phyloP scores from a whole-genome alignment of 2,113 vertebrate genomes.

The Atlantisia rogersi region DNA sequence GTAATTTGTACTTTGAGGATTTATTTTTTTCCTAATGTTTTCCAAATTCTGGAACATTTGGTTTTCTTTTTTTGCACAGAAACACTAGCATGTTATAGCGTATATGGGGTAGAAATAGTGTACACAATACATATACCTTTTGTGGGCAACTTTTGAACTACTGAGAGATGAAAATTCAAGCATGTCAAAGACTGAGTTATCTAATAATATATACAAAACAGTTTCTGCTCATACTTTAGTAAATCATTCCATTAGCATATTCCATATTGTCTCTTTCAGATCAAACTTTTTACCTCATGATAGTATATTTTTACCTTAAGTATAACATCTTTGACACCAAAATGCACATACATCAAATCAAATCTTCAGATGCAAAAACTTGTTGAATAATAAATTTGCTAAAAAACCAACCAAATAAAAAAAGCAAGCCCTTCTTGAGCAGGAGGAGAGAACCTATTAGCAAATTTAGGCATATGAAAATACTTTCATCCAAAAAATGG shows the following conservation, averaged over 20 bases:
- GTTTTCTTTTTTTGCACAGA: background rate
- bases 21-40: background rate
- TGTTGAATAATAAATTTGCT: background rate
- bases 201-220: background rate
- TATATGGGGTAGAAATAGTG: background rate
- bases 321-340: background rate
- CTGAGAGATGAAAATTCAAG: background rate
- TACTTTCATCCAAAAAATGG: background rate
- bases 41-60: background rate
- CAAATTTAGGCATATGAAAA: background rate
- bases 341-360: background rate
- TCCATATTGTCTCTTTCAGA: background rate
- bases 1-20: background rate
- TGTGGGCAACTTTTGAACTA: background rate
- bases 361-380: background rate
- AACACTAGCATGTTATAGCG: background rate
- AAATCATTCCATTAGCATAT: background rate
- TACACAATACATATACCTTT: background rate
- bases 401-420: background rate
- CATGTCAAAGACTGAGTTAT: background rate
- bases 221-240: background rate
- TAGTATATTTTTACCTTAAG: background rate
- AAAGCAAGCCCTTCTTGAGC: background rate
- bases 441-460: background rate
- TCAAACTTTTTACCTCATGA: background rate